These are phyloP conservation scores for Lasioglossum vierecki DNA, from an alignment of 2,888 invertebrate species.

Conservation along the genomic window DNA sequence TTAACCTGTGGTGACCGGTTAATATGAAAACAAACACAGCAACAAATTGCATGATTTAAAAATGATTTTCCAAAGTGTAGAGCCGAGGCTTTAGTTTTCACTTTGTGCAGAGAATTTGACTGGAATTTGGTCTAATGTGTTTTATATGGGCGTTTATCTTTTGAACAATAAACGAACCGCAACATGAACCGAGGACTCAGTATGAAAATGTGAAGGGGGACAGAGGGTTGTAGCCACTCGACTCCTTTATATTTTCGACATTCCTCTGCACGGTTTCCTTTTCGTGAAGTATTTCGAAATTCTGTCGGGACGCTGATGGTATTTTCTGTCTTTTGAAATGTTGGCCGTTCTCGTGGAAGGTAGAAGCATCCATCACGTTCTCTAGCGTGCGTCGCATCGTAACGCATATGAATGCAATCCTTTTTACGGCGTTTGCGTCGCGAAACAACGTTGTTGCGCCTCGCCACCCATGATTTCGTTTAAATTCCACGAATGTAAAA, in stretches of 20 bases:
- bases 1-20: neutral
- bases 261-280: neutral
- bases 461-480: constrained; percentile 28
- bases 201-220: neutral
- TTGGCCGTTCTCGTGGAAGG: constrained; percentile 5
- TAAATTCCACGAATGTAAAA: neutral
- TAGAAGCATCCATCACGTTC: constrained; percentile 49
- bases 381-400: constrained; percentile 33
- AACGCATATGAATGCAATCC: constrained; percentile 46
- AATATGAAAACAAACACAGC: no score
- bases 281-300: constrained; percentile 6
- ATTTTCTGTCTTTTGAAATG: constrained; percentile 25
- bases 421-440: constrained; percentile 41
- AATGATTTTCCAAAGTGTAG: neutral
- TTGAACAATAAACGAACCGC: neutral
- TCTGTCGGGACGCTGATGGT: constrained; percentile 19
- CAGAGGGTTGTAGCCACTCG: neutral
- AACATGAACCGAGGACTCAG: neutral
- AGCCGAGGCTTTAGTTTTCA: neutral
- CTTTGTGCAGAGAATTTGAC: neutral
- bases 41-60: neutral
- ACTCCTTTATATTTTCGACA: neutral
- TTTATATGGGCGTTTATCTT: neutral
- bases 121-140: neutral
- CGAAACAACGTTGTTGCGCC: constrained; percentile 36